A percentile compares a stretch with the other conserved stretches of the same genome.
Conservation (phyloP, 2,888 invertebrate genomes). For the Cryptocephalus primarius region DNA sequence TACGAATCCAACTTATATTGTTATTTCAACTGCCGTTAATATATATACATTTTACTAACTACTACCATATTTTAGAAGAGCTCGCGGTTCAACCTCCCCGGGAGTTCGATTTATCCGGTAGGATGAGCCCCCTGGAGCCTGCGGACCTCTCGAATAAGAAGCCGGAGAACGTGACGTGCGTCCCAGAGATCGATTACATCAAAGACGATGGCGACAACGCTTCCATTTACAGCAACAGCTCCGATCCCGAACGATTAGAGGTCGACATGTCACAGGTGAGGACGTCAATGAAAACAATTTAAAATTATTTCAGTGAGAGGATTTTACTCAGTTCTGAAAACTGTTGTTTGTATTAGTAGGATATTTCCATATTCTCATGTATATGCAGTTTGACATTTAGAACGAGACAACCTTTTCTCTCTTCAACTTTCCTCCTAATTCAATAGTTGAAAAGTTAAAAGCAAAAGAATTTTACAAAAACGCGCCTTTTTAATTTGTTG, state of each 20-base stretch:
- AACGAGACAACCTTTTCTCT: too few species aligned
- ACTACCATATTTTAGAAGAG: not conserved
- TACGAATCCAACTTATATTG: too few species aligned
- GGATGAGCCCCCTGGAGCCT: slow-evolving; percentile 20
- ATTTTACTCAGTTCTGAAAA: not conserved
- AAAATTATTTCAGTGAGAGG: not conserved
- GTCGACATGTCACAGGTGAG: slow-evolving; percentile 51
- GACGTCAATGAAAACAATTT: not conserved
- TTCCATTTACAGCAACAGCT: slow-evolving; percentile 54
- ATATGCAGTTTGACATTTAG: too few species aligned
- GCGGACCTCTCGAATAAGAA: slow-evolving; percentile 34
- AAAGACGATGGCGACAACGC: slow-evolving; percentile 28
- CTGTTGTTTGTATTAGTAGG: not conserved
- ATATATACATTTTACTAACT: too few species aligned
- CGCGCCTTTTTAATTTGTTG: too few species aligned
- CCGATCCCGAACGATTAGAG: slow-evolving; percentile 64
- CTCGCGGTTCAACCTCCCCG: not conserved
- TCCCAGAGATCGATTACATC: slow-evolving; percentile 34
- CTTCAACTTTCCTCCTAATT: too few species aligned
- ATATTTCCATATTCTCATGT: not conserved
- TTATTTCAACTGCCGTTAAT: too few species aligned
- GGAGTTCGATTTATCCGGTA: slow-evolving; percentile 3
- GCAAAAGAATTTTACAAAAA: too few species aligned
- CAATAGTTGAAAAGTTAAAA: too few species aligned
- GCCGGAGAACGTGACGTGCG: slow-evolving; percentile 33